These are phyloP conservation scores for Leptopilina myrica DNA, from an alignment of 2,888 invertebrate species.

Conservation along the genomic window DNA sequence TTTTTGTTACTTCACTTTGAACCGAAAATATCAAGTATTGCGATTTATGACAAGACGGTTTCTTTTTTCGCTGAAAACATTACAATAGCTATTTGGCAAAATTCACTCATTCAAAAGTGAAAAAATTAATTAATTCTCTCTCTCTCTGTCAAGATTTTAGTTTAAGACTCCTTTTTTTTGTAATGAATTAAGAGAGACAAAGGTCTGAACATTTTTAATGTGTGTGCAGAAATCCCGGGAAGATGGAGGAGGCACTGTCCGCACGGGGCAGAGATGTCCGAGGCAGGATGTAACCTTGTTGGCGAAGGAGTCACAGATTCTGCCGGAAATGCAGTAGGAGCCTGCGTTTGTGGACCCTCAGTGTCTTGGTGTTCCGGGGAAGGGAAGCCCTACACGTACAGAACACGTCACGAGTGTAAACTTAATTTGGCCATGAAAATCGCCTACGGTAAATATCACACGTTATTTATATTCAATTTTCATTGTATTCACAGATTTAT, in stretches of 20 bases:
- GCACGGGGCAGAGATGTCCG: constrained; percentile 67
- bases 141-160: too few species aligned
- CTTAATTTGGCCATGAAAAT: constrained; percentile 73
- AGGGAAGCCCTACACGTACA: constrained; percentile 70
- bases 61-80: too few species aligned
- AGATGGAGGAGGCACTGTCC: constrained; percentile 73
- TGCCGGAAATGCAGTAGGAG: constrained; percentile 59
- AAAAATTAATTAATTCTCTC: neutral
- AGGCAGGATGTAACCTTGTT: constrained; percentile 71
- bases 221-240: constrained; percentile 71
- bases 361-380: constrained; percentile 73
- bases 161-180: too few species aligned
- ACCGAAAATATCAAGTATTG: neutral
- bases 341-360: constrained; percentile 71
- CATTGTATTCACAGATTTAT: too few species aligned
- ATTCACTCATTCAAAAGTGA: neutral
- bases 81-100: neutral
- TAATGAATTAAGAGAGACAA: too few species aligned
- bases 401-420: constrained; percentile 71
- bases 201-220: neutral
- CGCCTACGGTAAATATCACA: constrained; percentile 67
- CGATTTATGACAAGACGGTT: neutral
- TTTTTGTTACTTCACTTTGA: neutral
- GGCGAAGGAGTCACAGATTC: constrained; percentile 65
- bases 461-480: too few species aligned